Percentiles rank a stretch among this genome's conserved stretches.
phyloP scores from a whole-genome alignment of 2,797 vertebrate species.

The Zalophus californianus region DNA sequence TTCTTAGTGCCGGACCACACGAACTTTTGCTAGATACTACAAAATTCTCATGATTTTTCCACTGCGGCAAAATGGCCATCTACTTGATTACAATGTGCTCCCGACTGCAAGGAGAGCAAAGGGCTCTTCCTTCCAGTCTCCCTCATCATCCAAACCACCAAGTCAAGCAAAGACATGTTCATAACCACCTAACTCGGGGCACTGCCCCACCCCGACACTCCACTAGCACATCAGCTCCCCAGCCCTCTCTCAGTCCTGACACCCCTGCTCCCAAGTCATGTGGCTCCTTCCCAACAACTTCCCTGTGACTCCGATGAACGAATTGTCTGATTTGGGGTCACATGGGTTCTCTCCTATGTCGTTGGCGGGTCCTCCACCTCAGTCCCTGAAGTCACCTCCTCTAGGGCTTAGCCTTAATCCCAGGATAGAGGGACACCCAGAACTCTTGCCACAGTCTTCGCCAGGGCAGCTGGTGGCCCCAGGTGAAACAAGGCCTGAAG shows the following conservation, averaged over 20 bases:
- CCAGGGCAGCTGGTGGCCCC: neutral
- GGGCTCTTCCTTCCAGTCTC: neutral
- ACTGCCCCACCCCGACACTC: neutral
- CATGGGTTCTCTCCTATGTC: neutral
- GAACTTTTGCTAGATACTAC: neutral
- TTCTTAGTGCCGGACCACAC: neutral
- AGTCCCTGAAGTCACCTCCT: neutral
- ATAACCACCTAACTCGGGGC: neutral
- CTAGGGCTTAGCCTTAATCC: neutral
- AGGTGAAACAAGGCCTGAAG: neutral
- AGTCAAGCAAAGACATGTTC: neutral
- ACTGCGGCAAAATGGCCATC: neutral
- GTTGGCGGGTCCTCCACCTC: neutral
- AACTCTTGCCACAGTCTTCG: neutral
- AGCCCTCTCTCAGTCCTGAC: neutral
- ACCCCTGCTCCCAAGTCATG: neutral
- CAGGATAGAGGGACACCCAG: neutral
- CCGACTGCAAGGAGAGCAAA: neutral
- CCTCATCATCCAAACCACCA: slow-evolving; percentile 1
- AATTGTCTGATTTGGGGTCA: neutral
- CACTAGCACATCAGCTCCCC: neutral
- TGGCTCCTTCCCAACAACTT: neutral
- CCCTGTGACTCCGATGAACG: neutral
- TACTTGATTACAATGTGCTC: neutral
- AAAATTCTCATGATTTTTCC: neutral